Percentiles rank a stretch among this genome's conserved stretches.
Conservation (phyloP, 1,140 invertebrate genomes). For the Caenorhabditis brenneri region DNA sequence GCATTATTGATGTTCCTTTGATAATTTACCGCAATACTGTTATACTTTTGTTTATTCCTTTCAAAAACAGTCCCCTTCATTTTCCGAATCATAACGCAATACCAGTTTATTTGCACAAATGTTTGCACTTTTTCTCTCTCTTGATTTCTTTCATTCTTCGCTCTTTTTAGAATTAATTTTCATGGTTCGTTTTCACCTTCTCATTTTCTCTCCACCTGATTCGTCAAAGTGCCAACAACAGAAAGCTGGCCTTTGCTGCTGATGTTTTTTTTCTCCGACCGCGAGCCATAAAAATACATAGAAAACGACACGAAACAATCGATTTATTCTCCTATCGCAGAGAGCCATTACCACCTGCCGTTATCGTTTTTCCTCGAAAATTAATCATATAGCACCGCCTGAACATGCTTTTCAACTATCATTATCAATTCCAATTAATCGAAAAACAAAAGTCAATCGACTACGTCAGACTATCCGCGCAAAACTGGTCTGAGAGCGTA, state of each 20-base stretch:
- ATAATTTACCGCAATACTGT: too few species aligned
- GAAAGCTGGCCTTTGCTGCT: not conserved
- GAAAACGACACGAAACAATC: slow-evolving; percentile 22
- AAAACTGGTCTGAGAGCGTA: slow-evolving; percentile 27
- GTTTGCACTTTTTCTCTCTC: not conserved
- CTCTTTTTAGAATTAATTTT: too few species aligned
- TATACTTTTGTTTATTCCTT: too few species aligned
- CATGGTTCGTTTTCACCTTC: not conserved
- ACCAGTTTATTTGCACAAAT: slow-evolving; percentile 14
- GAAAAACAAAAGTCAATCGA: slow-evolving; percentile 1
- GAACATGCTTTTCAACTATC: not conserved
- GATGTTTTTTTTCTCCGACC: not conserved
- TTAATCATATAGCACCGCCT: not conserved
- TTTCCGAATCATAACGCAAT: not conserved
- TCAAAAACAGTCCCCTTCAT: too few species aligned
- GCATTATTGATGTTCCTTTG: too few species aligned
- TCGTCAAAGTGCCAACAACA: not conserved
- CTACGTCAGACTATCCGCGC: not conserved
- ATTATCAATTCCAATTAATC: not conserved
- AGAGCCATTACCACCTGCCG: not conserved
- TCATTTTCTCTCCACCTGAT: not conserved
- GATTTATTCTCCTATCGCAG: not conserved
- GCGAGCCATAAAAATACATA: slow-evolving; percentile 34
- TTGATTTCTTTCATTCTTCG: not conserved
- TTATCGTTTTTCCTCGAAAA: not conserved